A percentile compares a stretch with the other conserved stretches of the same genome.
phyloP scores from a whole-genome alignment of 2,888 invertebrate species.

The Eupithecia tripunctaria region DNA sequence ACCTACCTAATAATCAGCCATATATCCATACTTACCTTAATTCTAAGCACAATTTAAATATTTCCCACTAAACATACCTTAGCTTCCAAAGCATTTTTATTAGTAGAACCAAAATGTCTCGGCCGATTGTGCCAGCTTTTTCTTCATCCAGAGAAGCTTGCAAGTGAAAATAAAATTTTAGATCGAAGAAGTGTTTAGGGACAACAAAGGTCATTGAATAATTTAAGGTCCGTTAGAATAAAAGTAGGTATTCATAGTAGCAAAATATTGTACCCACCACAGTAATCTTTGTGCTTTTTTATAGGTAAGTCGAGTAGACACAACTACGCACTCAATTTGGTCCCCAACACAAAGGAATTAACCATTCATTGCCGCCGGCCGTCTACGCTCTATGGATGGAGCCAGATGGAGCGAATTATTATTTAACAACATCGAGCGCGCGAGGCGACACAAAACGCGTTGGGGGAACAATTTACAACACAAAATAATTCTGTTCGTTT shows the following conservation, averaged over 20 bases:
- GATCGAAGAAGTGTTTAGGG: not conserved
- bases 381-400: no score
- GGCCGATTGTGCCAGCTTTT: constrained; percentile 47
- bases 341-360: no score
- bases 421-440: no score
- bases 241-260: not conserved
- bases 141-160: constrained; percentile 63
- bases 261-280: no score
- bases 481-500: not conserved
- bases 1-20: no score
- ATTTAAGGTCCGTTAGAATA: not conserved
- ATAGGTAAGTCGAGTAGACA: no score
- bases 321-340: no score
- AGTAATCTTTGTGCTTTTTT: no score
- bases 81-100: constrained; percentile 62
- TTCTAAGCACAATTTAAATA: not conserved
- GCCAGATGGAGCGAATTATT: no score
- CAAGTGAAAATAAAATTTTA: constrained; percentile 48
- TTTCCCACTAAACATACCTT: constrained; percentile 63
- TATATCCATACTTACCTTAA: not conserved
- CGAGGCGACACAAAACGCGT: not conserved
- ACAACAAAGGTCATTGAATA: not conserved
- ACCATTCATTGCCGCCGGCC: no score
- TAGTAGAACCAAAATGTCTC: constrained; percentile 40
- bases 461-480: not conserved